These are phyloP conservation scores for Lagria hirta DNA, from an alignment of 2,888 invertebrate genomes.

Conservation along the genomic window DNA sequence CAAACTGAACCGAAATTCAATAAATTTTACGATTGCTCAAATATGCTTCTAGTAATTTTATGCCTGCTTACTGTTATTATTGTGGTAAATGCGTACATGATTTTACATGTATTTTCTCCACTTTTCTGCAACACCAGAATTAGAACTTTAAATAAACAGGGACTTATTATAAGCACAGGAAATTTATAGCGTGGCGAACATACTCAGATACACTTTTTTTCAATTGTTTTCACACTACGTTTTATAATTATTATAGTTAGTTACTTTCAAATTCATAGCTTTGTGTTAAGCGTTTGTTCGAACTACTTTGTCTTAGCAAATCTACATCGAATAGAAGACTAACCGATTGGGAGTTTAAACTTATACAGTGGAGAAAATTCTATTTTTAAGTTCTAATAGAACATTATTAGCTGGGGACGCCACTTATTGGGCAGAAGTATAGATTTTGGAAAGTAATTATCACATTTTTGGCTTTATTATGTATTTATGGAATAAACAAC, in stretches of 20 bases:
- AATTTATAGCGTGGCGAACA: too few species aligned
- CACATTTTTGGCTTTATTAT: too few species aligned
- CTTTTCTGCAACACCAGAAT: conserved; percentile 7
- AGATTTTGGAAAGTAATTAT: too few species aligned
- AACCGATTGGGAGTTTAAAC: conserved; percentile 2
- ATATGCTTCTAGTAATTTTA: conserved; percentile 14
- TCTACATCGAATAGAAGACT: conserved; percentile 11
- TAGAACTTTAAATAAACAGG: conserved; percentile 20
- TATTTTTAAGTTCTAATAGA: conserved; percentile 22
- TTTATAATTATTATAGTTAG: too few species aligned
- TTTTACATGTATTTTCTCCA: conserved; percentile 2
- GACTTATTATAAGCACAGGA: too few species aligned
- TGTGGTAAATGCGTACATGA: conserved; percentile 4
- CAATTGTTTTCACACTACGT: too few species aligned
- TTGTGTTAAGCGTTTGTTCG: conserved; percentile 2
- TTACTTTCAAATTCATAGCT: too few species aligned
- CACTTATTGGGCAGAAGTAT: too few species aligned
- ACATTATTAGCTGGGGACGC: too few species aligned
- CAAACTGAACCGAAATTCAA: background rate
- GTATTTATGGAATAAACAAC: too few species aligned
- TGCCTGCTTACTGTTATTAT: conserved; percentile 7
- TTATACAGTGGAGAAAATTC: conserved; percentile 5
- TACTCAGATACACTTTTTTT: too few species aligned
- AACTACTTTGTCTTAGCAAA: conserved; percentile 5
- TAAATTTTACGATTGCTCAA: conserved; percentile 6